Conservation (phyloP, 23 tunicate species). For the Phallusia fumigata region DNA sequence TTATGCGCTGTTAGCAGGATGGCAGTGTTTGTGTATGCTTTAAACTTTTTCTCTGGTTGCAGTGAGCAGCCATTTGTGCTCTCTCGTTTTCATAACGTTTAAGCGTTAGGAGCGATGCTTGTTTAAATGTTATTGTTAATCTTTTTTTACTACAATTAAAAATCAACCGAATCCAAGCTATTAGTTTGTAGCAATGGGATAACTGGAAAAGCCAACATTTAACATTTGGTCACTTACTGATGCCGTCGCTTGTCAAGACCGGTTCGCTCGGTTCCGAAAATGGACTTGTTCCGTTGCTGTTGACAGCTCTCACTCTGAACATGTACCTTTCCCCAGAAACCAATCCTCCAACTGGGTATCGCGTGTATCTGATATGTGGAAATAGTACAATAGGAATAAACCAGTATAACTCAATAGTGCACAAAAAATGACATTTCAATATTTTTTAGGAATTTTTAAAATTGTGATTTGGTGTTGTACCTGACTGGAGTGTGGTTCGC, state of each 20-base stretch:
- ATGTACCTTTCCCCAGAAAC: constrained; percentile 64
- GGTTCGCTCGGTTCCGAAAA: constrained; percentile 87
- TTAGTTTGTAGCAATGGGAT: too few species aligned
- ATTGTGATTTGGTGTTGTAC: constrained; percentile 4
- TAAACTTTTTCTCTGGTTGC: too few species aligned
- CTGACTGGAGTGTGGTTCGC: constrained; percentile 78
- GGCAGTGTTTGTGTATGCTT: too few species aligned
- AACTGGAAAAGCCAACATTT: too few species aligned
- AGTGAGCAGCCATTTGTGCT: too few species aligned
- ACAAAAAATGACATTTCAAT: neutral
- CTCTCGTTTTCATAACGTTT: too few species aligned
- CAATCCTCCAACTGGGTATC: constrained; percentile 66
- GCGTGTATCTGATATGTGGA: constrained; percentile 44
- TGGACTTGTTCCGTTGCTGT: constrained; percentile 62
- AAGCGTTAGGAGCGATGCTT: too few species aligned
- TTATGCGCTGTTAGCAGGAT: too few species aligned
- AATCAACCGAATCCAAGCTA: too few species aligned
- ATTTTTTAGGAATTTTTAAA: neutral
- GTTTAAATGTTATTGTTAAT: too few species aligned
- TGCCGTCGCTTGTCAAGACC: constrained; percentile 81
- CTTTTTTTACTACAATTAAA: too few species aligned
- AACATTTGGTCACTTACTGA: constrained; percentile 40
- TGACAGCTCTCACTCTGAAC: constrained; percentile 95
- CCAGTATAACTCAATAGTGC: neutral
- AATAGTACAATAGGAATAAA: neutral